These are phyloP conservation scores for Drosophila mayaguana DNA, from an alignment of 2,888 invertebrate species.

Conservation along the genomic window DNA sequence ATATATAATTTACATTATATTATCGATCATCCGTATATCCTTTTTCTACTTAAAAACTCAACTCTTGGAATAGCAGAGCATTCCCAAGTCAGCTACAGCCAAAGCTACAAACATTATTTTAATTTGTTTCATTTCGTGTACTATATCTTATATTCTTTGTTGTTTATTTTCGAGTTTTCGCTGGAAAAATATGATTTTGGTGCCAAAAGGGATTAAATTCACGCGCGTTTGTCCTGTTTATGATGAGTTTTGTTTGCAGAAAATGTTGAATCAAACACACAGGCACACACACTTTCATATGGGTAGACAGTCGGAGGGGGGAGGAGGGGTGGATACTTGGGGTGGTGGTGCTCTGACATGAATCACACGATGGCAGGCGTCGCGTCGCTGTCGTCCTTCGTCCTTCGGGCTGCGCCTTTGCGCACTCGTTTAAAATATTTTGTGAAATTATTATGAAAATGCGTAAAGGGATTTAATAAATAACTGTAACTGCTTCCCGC, in stretches of 20 bases:
- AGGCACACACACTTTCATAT: background rate
- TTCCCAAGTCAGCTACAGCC: conserved; percentile 8
- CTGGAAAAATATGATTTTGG: conserved; percentile 79
- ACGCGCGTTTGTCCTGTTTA: conserved; percentile 77
- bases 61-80: conserved; percentile 8
- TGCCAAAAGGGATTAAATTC: conserved; percentile 84
- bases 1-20: no score
- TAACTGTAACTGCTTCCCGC: conserved; percentile 82
- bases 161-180: conserved; percentile 38
- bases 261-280: conserved; percentile 67
- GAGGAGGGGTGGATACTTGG: conserved; percentile 1
- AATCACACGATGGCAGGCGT: conserved; percentile 70
- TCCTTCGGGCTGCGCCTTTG: conserved; percentile 6
- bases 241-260: conserved; percentile 62
- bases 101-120: conserved; percentile 12
- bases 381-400: conserved; percentile 38
- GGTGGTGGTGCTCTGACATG: conserved; percentile 61
- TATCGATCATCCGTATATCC: background rate
- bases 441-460: conserved; percentile 84
- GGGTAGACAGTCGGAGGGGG: background rate
- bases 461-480: conserved; percentile 84
- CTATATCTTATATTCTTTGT: conserved; percentile 28
- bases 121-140: conserved; percentile 43
- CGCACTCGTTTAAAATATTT: conserved; percentile 77
- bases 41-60: background rate